Evolutionary conservation across 2,888 invertebrate species (phyloP), one percentile per base, ranked within the genome.

Genomic region (Aphodius granarius): DNA sequence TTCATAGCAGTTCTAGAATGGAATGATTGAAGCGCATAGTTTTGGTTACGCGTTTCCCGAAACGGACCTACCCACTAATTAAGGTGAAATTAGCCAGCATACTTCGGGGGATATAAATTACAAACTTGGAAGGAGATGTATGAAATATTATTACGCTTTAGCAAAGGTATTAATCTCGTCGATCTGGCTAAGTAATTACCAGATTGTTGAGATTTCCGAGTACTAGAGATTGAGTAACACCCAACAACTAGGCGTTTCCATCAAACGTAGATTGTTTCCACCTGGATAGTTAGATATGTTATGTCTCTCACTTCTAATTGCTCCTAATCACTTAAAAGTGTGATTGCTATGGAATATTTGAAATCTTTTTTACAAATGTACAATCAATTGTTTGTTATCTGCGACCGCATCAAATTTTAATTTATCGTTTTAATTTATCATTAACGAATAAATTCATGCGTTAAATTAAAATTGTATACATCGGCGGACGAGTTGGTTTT

Each of bases 391-490:
- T 43, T 43, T 43, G 9, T 6, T 43, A 43, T 43, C 43, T 2
- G 43, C 43, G 4, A 43, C 43, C 43, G 43, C 43, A 43, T 43
- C 43, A 43, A 43, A 43, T 43, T 74, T 74, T n/a, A n/a, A n/a
- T n/a, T n/a, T n/a, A n/a, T n/a, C n/a, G n/a, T n/a, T n/a, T n/a
- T n/a, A n/a, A n/a, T n/a, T n/a, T 74, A 74, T 75, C 75, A 75
- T 75, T 75, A 73, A 63, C 63, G 21, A 72, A 72, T 75, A 66
- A 68, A 16, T 68, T 64, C 73, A 75, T 73, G 73, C 75, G 73
- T 68, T 75, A 75, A 75, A 75, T 75, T 75, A 75, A 75, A 73
- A 75, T 20, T 22, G 22, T 65, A 66, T 74, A 64, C 71, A 20
- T 63, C 22, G 64, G 21, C 17, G 66, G n/a, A 19, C 20, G 71